Percentiles rank a stretch among this genome's conserved stretches.
Conservation (phyloP, 1,140 invertebrate species). For the Listronotus bonariensis region DNA sequence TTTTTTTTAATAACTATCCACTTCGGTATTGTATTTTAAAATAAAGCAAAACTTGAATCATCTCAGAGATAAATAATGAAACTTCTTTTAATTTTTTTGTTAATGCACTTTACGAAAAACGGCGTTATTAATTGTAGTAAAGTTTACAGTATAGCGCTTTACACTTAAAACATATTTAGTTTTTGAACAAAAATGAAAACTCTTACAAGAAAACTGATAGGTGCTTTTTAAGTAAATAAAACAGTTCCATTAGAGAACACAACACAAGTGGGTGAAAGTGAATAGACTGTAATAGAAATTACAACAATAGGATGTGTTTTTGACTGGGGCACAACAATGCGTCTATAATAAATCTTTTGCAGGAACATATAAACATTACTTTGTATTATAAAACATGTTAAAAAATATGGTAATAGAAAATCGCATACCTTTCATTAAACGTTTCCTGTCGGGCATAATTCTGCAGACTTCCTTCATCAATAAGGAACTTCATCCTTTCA, state of each 20-base stretch:
- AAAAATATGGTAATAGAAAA: conserved; percentile 24
- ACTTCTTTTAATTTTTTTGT: too few relatives aligned
- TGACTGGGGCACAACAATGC: conserved; percentile 79
- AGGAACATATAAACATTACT: conserved; percentile 29
- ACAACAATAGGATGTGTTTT: conserved; percentile 52
- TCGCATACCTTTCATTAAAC: conserved; percentile 94
- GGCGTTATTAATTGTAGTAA: too few relatives aligned
- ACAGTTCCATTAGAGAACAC: conserved; percentile 12
- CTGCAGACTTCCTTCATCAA: conserved; percentile 96
- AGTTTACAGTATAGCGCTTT: too few relatives aligned
- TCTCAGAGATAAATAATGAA: too few relatives aligned
- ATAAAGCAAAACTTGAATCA: too few relatives aligned
- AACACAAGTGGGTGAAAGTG: conserved; percentile 13
- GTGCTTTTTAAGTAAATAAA: conserved; percentile 25
- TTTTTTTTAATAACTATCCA: background rate
- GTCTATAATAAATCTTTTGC: conserved; percentile 54
- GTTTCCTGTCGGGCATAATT: conserved; percentile 92
- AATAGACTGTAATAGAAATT: conserved; percentile 32
- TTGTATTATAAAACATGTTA: conserved; percentile 8
- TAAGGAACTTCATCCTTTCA: conserved; percentile 96
- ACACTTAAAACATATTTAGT: too few relatives aligned
- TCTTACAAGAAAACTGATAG: conserved; percentile 1
- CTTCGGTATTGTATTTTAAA: too few relatives aligned
- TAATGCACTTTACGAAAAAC: too few relatives aligned
- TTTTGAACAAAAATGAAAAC: too few relatives aligned